A percentile compares a stretch with the other conserved stretches of the same genome.
These are phyloP conservation scores for Bellardia pandia DNA, from an alignment of 2,888 invertebrate genomes.

Conservation along the genomic window DNA sequence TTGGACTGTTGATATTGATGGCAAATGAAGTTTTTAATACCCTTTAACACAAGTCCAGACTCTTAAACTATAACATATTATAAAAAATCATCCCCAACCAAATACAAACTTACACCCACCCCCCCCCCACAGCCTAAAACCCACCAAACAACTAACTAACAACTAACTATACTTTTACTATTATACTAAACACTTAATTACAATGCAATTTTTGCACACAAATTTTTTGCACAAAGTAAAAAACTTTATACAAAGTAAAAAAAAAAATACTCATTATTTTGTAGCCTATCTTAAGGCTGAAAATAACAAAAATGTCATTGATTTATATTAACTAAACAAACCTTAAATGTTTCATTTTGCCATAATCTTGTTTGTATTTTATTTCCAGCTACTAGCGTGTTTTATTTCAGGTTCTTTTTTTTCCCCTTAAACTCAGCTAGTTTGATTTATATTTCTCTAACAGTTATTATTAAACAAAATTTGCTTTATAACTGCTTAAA, in stretches of 20 bases:
- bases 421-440: background rate
- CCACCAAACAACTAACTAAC: background rate
- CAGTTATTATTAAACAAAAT: conserved; percentile 19
- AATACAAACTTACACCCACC: background rate
- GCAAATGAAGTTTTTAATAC: too few species aligned
- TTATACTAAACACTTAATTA: conserved; percentile 19
- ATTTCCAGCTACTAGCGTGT: conserved; percentile 42
- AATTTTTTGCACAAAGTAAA: conserved; percentile 21
- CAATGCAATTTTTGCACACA: conserved; percentile 9
- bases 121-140: background rate
- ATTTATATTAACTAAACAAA: background rate
- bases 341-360: conserved; percentile 13
- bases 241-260: conserved; percentile 16
- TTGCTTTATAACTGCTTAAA: conserved; percentile 29
- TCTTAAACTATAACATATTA: too few species aligned
- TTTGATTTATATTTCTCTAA: conserved; percentile 28
- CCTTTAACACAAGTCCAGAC: too few species aligned
- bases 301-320: conserved; percentile 35
- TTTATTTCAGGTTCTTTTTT: conserved; percentile 13
- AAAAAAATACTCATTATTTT: background rate
- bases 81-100: background rate
- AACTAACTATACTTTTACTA: background rate
- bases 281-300: conserved; percentile 12
- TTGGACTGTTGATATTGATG: too few species aligned
- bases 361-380: conserved; percentile 11